These are phyloP conservation scores for Rhagonycha lutea DNA, from an alignment of 2,888 invertebrate genomes.

Conservation along the genomic window DNA sequence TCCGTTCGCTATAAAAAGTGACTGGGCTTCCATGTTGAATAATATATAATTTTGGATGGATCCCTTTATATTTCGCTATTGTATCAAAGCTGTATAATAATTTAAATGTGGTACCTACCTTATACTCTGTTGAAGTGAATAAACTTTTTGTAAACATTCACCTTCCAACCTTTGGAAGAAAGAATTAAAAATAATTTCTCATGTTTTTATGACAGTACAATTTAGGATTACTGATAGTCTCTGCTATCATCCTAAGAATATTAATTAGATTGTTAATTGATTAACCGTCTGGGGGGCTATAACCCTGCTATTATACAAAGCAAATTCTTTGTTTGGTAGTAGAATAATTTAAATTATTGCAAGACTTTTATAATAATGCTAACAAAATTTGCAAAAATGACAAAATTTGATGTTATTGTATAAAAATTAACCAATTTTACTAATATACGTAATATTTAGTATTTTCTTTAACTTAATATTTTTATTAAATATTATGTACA, in stretches of 20 bases:
- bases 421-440: not conserved
- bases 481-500: not conserved
- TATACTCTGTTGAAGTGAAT: not conserved
- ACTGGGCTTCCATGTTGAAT: not conserved
- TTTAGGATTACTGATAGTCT: not conserved
- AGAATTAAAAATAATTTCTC: not conserved
- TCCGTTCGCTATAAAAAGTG: too few species aligned
- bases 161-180: not conserved
- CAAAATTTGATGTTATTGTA: not conserved
- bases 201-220: not conserved
- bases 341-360: too few species aligned
- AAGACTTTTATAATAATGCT: too few species aligned
- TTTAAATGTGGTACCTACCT: not conserved
- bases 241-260: not conserved
- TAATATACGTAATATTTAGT: not conserved
- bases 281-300: not conserved
- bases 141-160: not conserved
- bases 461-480: not conserved
- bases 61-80: not conserved
- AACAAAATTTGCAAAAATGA: not conserved
- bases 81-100: not conserved
- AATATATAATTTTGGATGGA: not conserved
- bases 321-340: too few species aligned
- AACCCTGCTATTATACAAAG: too few species aligned
- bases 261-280: not conserved